Evolutionary conservation across 2,113 vertebrate genomes (phyloP).

Genomic region (Heloderma charlesbogerti): DNA sequence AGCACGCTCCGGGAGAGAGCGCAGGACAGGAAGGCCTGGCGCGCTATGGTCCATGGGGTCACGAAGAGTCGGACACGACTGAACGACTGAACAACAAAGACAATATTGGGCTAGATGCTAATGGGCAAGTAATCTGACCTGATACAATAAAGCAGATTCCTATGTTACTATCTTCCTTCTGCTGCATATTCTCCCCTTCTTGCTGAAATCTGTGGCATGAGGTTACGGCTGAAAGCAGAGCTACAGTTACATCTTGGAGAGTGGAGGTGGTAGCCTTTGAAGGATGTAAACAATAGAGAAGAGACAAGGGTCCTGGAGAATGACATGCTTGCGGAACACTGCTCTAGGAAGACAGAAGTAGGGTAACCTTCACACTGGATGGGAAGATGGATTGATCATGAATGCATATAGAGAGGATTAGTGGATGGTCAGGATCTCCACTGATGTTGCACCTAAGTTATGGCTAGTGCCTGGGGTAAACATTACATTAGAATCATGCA

Average conservation of each 20-base stretch:
- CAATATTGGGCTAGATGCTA: not conserved
- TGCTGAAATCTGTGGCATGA: not conserved
- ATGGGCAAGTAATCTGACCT: not conserved
- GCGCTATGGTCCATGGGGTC: too few species aligned
- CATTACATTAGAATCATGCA: not conserved
- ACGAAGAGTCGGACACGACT: too few species aligned
- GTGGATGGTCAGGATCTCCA: not conserved
- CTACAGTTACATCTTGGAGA: not conserved
- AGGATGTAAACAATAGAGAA: not conserved
- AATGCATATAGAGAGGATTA: not conserved
- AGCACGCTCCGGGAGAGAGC: too few species aligned
- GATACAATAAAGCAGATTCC: not conserved
- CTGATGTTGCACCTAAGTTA: not conserved
- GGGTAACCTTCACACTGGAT: not conserved
- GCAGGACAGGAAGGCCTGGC: too few species aligned
- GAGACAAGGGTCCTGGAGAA: not conserved
- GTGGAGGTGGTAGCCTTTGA: not conserved
- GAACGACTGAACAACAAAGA: too few species aligned
- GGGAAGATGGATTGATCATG: not conserved
- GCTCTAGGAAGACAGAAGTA: not conserved
- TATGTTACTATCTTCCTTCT: not conserved
- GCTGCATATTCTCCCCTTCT: not conserved
- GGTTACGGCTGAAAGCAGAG: not conserved
- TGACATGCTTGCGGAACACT: not conserved
- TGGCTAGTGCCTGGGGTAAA: not conserved